phyloP scores from a whole-genome alignment of 2,797 vertebrate species.

The Antennarius maculatus region DNA sequence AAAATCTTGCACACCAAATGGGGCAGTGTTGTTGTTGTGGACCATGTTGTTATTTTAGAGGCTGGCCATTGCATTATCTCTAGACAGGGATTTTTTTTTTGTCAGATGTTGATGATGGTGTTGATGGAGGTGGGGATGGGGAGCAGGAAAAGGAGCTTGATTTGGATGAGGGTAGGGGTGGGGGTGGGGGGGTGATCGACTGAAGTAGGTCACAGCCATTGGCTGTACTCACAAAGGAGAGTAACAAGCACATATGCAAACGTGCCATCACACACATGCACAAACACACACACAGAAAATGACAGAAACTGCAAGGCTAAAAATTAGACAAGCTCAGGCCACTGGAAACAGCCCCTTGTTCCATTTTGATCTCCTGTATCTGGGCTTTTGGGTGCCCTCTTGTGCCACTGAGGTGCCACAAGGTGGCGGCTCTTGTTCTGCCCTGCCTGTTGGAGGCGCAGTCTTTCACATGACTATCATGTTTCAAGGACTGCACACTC shows the following conservation, averaged over 20 bases:
- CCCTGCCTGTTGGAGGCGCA: slow-evolving; percentile 56
- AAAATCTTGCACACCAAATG: slow-evolving; percentile 67
- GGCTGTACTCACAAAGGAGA: slow-evolving; percentile 52
- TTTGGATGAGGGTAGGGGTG: slow-evolving; percentile 23
- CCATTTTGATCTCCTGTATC: slow-evolving; percentile 35
- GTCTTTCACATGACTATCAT: slow-evolving; percentile 81
- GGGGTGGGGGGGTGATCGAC: slow-evolving; percentile 33
- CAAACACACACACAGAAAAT: slow-evolving; percentile 41
- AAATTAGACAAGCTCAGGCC: slow-evolving; percentile 28
- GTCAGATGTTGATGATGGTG: slow-evolving; percentile 51
- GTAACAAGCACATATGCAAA: slow-evolving; percentile 57
- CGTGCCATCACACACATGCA: slow-evolving; percentile 34
- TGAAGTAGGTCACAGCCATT: slow-evolving; percentile 70
- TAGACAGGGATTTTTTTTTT: slow-evolving; percentile 50
- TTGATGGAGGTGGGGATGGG: slow-evolving; percentile 45
- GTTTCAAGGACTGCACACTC: slow-evolving; percentile 77
- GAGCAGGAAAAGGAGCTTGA: slow-evolving; percentile 29
- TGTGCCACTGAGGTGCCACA: slow-evolving; percentile 43
- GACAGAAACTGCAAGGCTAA: slow-evolving; percentile 30
- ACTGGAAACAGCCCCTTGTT: slow-evolving; percentile 51
- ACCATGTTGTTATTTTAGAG: slow-evolving; percentile 77
- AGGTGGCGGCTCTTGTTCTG: slow-evolving; percentile 68
- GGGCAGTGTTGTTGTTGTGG: slow-evolving; percentile 72
- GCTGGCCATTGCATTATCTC: slow-evolving; percentile 64
- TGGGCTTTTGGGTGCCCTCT: slow-evolving; percentile 34